phyloP scores from a whole-genome alignment of 2,113 vertebrate genomes.

The Sardina pilchardus region DNA sequence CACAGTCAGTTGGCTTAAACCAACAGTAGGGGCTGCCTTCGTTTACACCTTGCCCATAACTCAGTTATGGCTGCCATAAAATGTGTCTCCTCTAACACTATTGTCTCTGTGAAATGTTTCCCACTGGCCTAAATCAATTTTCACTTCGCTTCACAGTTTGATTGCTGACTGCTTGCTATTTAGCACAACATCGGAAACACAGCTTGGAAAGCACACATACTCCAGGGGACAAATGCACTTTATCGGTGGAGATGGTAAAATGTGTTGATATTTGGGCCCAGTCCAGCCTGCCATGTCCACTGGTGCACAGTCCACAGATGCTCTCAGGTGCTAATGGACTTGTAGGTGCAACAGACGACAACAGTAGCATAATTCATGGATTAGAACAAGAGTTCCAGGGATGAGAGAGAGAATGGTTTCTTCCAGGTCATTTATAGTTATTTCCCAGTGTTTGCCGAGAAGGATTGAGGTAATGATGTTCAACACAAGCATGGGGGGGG shows the following conservation, averaged over 20 bases:
- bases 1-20: not conserved
- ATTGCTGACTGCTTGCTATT: not conserved
- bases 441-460: not conserved
- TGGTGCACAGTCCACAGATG: not conserved
- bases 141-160: not conserved
- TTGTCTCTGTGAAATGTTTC: not conserved
- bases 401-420: not conserved
- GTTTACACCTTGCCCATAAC: not conserved
- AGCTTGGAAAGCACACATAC: too few relatives aligned
- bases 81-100: not conserved
- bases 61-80: not conserved
- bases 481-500: too few relatives aligned
- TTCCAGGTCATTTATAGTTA: not conserved
- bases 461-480: not conserved
- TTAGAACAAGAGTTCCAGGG: not conserved
- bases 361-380: conserved; percentile 35
- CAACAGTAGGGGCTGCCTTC: not conserved
- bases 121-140: not conserved
- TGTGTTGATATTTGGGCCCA: not conserved
- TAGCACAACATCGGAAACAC: not conserved
- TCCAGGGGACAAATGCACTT: not conserved
- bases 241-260: not conserved
- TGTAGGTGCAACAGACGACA: conserved; percentile 7
- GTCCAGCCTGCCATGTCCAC: not conserved
- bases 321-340: not conserved